Conservation (phyloP, 1,140 invertebrate species). For the Halictus rubicundus region DNA sequence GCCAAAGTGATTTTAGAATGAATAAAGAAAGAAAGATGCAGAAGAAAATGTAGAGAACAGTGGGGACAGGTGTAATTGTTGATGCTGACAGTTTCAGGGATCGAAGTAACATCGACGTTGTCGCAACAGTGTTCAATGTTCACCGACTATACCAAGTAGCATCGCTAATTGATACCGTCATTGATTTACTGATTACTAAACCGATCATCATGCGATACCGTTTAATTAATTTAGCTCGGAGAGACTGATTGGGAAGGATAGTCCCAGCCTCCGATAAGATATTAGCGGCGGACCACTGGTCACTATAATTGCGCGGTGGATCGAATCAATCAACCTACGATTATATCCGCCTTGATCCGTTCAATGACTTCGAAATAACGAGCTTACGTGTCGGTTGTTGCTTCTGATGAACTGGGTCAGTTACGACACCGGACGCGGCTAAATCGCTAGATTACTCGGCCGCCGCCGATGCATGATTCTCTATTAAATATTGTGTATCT, state of each 20-base stretch:
- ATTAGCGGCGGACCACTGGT: constrained; percentile 22
- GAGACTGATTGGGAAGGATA: constrained; percentile 19
- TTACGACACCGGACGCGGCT: not conserved
- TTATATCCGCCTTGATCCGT: constrained; percentile 48
- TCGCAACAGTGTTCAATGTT: not conserved
- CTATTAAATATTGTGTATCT: no score
- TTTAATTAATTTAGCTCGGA: constrained; percentile 46
- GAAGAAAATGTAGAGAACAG: no score
- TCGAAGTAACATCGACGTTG: not conserved
- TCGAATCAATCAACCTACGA: constrained; percentile 49
- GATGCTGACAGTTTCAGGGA: no score
- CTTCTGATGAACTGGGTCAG: constrained; percentile 4
- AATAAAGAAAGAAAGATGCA: no score
- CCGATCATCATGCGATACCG: constrained; percentile 34
- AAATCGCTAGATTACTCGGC: not conserved
- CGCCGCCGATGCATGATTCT: no score
- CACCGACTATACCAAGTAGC: not conserved
- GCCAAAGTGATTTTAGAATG: no score
- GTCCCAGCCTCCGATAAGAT: constrained; percentile 43
- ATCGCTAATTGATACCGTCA: not conserved
- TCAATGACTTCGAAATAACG: constrained; percentile 37
- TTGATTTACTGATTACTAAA: constrained; percentile 32
- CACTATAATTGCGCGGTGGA: constrained; percentile 46
- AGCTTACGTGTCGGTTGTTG: constrained; percentile 25
- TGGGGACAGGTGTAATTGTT: no score